Percentiles rank a stretch among this genome's conserved stretches.
Evolutionary conservation across 2,797 vertebrate genomes (phyloP).

Genomic region (Hypotaenidia okinawae): DNA sequence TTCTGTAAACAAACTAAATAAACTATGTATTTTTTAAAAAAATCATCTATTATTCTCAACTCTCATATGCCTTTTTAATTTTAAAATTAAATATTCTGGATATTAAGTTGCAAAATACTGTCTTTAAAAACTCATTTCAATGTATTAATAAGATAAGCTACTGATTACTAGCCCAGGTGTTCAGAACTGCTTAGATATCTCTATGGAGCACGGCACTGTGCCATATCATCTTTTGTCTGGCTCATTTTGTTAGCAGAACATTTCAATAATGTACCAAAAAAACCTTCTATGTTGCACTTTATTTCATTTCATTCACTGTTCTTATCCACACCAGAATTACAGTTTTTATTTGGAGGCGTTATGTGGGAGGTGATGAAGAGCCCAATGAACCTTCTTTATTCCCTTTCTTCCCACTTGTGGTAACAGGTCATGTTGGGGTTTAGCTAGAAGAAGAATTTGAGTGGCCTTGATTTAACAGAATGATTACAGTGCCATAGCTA

Average conservation of each 20-base stretch:
- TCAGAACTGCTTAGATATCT: conserved; percentile 33
- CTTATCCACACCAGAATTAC: conserved; percentile 1
- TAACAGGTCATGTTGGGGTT: conserved; percentile 1
- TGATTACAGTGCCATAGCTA: conserved; percentile 24
- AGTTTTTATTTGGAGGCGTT: conserved; percentile 43
- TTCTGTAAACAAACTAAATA: conserved; percentile 14
- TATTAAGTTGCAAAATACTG: not conserved
- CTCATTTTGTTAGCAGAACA: conserved; percentile 29
- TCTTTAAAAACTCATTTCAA: conserved; percentile 30
- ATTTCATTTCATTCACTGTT: conserved; percentile 29
- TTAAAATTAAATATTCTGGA: conserved; percentile 43
- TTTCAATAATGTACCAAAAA: not conserved
- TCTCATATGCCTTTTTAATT: conserved; percentile 21
- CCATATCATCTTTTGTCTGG: conserved; percentile 22
- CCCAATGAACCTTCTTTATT: conserved; percentile 14
- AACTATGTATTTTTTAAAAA: not conserved
- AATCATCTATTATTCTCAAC: not conserved
- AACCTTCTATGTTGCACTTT: not conserved
- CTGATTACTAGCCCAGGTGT: conserved; percentile 48
- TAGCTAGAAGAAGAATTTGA: conserved; percentile 4
- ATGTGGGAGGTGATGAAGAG: conserved; percentile 20
- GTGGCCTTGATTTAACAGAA: not conserved
- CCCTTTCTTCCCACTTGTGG: conserved; percentile 35
- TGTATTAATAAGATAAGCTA: conserved; percentile 31
- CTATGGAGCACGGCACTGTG: not conserved